phyloP scores from a whole-genome alignment of 1,140 invertebrate genomes.

The Proales similis region DNA sequence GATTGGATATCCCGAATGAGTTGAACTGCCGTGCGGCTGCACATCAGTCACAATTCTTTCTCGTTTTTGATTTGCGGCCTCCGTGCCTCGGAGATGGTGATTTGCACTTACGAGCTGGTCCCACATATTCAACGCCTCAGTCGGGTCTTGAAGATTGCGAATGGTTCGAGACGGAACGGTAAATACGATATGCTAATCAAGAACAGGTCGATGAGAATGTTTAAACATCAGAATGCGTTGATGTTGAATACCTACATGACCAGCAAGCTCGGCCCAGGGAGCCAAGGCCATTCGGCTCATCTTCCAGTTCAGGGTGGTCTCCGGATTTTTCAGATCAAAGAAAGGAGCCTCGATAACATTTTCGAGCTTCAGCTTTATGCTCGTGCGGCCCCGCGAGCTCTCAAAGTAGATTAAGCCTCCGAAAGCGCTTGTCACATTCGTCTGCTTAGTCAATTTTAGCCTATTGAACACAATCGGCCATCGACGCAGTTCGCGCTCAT shows the following conservation, averaged over 20 bases:
- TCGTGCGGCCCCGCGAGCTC: conserved; percentile 23
- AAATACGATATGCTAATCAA: conserved; percentile 38
- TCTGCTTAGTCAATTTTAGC: conserved; percentile 12
- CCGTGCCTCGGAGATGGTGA: conserved; percentile 39
- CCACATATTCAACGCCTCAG: conserved; percentile 38
- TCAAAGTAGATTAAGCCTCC: conserved; percentile 26
- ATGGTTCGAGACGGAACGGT: conserved; percentile 40
- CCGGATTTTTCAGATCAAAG: conserved; percentile 17
- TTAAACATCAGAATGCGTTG: background rate
- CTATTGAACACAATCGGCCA: conserved; percentile 7
- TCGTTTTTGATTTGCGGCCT: conserved; percentile 26
- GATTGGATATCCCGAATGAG: conserved; percentile 42
- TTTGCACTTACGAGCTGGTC: conserved; percentile 39
- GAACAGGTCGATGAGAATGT: conserved; percentile 1
- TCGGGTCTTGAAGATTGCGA: conserved; percentile 38
- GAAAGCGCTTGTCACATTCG: conserved; percentile 1
- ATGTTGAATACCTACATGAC: background rate
- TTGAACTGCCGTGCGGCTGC: conserved; percentile 39
- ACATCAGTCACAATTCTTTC: conserved; percentile 40
- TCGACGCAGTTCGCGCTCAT: background rate
- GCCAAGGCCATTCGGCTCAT: conserved; percentile 1
- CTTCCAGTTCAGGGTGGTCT: background rate
- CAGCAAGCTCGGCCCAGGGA: conserved; percentile 26
- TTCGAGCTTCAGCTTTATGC: conserved; percentile 16
- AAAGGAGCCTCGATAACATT: conserved; percentile 3